Evolutionary conservation across 1,140 invertebrate species (phyloP), one percentile per base, ranked within the genome.

Genomic region (Calliopsis andreniformis): DNA sequence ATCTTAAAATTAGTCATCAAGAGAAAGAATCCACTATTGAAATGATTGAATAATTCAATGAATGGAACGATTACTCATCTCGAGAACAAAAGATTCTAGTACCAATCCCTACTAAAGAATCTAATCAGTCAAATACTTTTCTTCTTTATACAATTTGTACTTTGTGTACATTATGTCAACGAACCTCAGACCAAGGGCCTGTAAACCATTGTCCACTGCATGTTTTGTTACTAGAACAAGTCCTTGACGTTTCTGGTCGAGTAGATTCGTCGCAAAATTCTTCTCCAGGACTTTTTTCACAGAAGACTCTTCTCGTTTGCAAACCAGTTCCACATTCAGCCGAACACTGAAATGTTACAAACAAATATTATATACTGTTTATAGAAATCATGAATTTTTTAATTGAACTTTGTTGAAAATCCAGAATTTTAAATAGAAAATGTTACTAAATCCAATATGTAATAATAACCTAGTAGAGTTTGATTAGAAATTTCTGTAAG

Each of bases 181-280:
- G 85, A 39, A 72, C 94, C 89, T 94, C 87, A 3, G 93, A 90
- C 95, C 96, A 96, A 1, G 95, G 93, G 23, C 95, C 95, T 25
- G 92, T 88, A 79, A 95, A 95, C 96, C 95, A 97, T 78, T 94
- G 92, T 0, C 94, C 94, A 25, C 93, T 93, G 86, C 95, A 96
- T 7, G 92, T 89, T 78, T 91, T 93, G 53, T 93, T 93, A 53
- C 93, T 94, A 61, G 92, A 92, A 80, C 96, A 96, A 3, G 93
- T 92, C 81, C 94, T 90, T 1, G 92, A 92, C 5, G 91, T 92
- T 66, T 93, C 92, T 0, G 95, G 95, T 79, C 93, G 94, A 32
- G 85, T 88, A 0, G 86, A 80, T 10, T 88, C 80, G 42, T 93
- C 91, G 82, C 94, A 95, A 25, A 82, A 85, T 53, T 89, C 86